Evolutionary conservation across 1,140 invertebrate species (phyloP).

Genomic region (Camponotus pennsylvanicus): DNA sequence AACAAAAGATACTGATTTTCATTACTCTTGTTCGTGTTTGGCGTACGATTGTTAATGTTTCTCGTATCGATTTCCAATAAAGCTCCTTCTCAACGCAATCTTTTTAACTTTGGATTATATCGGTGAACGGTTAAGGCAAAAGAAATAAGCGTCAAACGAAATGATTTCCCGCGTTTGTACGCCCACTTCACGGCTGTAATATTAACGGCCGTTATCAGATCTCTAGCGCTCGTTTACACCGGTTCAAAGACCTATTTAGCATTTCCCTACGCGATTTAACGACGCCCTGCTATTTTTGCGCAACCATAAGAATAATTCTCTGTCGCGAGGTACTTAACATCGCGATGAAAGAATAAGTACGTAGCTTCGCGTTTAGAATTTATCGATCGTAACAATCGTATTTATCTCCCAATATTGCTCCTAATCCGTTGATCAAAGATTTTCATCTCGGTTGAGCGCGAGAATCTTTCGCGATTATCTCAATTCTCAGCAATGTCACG

Average conservation of each 20-base stretch:
- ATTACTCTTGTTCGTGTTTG: neutral
- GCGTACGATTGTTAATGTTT: neutral
- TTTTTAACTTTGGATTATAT: neutral
- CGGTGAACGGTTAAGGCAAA: neutral
- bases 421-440: constrained; percentile 29
- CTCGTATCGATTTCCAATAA: constrained; percentile 9
- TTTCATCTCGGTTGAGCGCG: neutral
- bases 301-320: constrained; percentile 62
- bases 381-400: constrained; percentile 60
- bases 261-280: constrained; percentile 72
- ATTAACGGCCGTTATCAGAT: constrained; percentile 71
- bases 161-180: constrained; percentile 70
- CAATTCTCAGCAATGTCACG: neutral
- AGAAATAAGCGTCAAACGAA: constrained; percentile 28
- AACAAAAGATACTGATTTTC: neutral
- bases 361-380: constrained; percentile 23
- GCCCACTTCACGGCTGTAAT: constrained; percentile 65
- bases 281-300: constrained; percentile 54
- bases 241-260: constrained; percentile 76
- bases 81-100: neutral
- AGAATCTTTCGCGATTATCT: neutral
- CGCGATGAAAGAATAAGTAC: constrained; percentile 39
- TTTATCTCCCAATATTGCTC: constrained; percentile 1
- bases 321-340: constrained; percentile 55
- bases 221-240: constrained; percentile 68